Conservation (phyloP, 2,797 vertebrate species). For the Ptychobarbus kaznakovi region DNA sequence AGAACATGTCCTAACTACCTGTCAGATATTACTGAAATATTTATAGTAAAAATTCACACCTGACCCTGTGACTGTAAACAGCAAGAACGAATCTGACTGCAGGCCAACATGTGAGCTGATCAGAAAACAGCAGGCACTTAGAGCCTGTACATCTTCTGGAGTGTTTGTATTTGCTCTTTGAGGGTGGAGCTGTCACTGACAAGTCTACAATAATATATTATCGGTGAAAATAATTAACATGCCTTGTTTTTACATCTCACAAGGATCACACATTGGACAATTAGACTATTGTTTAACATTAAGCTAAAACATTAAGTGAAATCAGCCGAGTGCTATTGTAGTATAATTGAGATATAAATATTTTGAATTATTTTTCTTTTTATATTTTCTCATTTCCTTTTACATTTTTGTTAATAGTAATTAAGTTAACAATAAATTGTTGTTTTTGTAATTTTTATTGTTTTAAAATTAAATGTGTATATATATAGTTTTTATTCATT, state of each 20-base stretch:
- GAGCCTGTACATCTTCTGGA: neutral
- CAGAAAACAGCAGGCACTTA: neutral
- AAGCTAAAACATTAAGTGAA: neutral
- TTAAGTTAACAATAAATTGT: no score
- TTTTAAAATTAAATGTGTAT: neutral
- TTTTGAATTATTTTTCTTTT: neutral
- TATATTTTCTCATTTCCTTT: no score
- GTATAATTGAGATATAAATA: neutral
- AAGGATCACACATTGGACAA: neutral
- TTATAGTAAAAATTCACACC: neutral
- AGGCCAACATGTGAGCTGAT: neutral
- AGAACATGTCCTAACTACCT: neutral
- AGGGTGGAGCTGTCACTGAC: neutral
- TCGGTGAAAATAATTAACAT: neutral
- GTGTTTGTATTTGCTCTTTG: neutral
- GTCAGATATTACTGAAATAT: neutral
- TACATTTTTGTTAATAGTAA: no score
- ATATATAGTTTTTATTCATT: neutral
- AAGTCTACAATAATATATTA: slow-evolving; percentile 2
- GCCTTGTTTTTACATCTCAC: neutral
- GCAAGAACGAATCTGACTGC: neutral
- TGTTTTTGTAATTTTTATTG: neutral
- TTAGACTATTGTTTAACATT: neutral
- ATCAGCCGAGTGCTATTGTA: no score
- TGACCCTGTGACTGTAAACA: neutral